phyloP scores from a whole-genome alignment of 2,113 vertebrate species.

The Lichenostomus cassidix region DNA sequence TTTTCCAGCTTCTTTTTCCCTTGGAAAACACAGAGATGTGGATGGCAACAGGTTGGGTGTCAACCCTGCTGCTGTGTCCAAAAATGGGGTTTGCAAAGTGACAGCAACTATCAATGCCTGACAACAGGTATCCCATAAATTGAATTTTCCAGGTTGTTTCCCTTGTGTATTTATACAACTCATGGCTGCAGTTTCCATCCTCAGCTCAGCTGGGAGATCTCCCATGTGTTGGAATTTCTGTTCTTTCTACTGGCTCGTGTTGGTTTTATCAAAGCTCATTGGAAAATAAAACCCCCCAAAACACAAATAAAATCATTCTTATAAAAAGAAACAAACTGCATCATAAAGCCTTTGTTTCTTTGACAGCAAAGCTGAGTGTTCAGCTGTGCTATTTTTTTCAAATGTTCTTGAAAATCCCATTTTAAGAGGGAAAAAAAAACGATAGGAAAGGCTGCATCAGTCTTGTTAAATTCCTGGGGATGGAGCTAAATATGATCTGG shows the following conservation, averaged over 20 bases:
- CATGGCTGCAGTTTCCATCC: not conserved
- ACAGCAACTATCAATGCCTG: not conserved
- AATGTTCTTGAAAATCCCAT: not conserved
- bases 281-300: not conserved
- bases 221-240: not conserved
- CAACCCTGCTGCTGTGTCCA: not conserved
- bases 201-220: not conserved
- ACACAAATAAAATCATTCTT: not conserved
- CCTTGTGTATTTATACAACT: not conserved
- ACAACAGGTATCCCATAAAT: not conserved
- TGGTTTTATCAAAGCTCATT: not conserved
- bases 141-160: not conserved
- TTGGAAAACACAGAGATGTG: not conserved
- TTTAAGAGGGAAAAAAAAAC: constrained; percentile 26
- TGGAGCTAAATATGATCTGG: constrained; percentile 34
- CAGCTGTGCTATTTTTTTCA: not conserved
- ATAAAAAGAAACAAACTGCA: not conserved
- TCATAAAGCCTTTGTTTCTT: not conserved
- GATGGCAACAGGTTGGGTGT: not conserved
- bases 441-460: constrained; percentile 3
- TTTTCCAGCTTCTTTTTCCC: not conserved
- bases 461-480: constrained; percentile 49
- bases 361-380: not conserved
- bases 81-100: not conserved
- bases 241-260: not conserved